A percentile compares a stretch with the other conserved stretches of the same genome.
These are phyloP conservation scores for Adineta ricciae DNA, from an alignment of 2,888 invertebrate genomes.

Conservation along the genomic window DNA sequence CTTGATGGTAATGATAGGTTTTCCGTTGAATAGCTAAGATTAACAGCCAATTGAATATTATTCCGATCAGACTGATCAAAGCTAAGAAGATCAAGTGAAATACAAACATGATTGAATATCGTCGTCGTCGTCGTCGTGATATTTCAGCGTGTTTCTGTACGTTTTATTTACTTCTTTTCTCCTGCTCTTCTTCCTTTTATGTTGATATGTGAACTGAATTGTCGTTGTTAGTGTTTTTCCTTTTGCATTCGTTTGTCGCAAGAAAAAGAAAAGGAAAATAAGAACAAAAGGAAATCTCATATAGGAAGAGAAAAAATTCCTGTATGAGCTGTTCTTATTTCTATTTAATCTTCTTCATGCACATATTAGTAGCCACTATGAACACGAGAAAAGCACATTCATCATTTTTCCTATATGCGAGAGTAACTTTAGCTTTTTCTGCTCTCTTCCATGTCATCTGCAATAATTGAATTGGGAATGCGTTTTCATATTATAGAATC, in stretches of 20 bases:
- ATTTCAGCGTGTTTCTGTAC: too few relatives aligned
- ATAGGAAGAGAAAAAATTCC: neutral
- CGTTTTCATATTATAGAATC: neutral
- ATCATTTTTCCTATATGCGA: neutral
- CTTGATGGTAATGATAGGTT: neutral
- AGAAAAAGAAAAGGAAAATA: neutral
- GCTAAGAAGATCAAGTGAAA: neutral
- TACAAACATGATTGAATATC: neutral
- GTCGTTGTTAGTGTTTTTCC: neutral
- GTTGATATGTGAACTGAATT: neutral
- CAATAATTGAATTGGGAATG: neutral
- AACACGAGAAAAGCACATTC: neutral
- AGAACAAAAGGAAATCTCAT: neutral
- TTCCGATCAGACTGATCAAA: neutral
- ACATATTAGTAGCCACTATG: neutral
- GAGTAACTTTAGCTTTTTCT: neutral
- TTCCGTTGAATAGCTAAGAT: constrained; percentile 14
- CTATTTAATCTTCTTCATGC: neutral
- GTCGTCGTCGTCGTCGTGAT: too few relatives aligned
- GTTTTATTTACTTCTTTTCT: too few relatives aligned
- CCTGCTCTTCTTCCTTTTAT: too few relatives aligned
- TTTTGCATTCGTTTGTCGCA: neutral
- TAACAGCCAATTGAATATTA: constrained; percentile 4
- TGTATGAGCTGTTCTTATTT: neutral
- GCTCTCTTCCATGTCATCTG: neutral